Conservation (phyloP, 2,113 vertebrate species). For the Ciconia boyciana region DNA sequence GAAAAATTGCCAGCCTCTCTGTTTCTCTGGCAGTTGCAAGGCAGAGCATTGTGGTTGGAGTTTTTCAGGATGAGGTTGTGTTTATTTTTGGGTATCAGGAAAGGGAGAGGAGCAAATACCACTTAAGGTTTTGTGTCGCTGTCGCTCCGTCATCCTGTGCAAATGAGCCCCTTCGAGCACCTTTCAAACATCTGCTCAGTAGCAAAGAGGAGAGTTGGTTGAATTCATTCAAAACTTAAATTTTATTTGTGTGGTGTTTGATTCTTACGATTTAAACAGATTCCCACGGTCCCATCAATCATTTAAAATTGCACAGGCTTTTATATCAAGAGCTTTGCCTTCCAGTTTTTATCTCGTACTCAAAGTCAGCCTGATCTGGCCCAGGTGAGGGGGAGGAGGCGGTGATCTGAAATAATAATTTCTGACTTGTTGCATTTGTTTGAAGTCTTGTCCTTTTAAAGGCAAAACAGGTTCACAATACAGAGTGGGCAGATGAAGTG, state of each 20-base stretch:
- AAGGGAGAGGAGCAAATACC: not conserved
- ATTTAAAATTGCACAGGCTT: not conserved
- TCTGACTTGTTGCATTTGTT: not conserved
- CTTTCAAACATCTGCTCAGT: not conserved
- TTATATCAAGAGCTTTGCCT: not conserved
- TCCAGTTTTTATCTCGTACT: not conserved
- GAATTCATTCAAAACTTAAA: not conserved
- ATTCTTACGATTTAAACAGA: not conserved
- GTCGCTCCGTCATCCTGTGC: rapidly evolving
- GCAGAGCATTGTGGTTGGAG: not conserved
- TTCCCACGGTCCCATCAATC: not conserved
- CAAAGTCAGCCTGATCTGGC: not conserved
- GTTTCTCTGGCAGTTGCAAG: not conserved
- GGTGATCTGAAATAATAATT: not conserved
- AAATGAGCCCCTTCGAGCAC: not conserved
- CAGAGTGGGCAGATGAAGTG: not conserved
- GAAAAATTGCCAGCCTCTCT: not conserved
- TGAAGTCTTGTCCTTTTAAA: not conserved
- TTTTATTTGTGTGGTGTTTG: not conserved
- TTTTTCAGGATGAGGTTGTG: not conserved
- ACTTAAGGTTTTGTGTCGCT: rapidly evolving
- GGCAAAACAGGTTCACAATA: not conserved
- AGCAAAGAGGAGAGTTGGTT: not conserved
- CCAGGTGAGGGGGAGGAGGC: not conserved
- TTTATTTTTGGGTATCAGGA: not conserved